Conservation (phyloP, 2,888 invertebrate genomes). For the Xylota segnis region DNA sequence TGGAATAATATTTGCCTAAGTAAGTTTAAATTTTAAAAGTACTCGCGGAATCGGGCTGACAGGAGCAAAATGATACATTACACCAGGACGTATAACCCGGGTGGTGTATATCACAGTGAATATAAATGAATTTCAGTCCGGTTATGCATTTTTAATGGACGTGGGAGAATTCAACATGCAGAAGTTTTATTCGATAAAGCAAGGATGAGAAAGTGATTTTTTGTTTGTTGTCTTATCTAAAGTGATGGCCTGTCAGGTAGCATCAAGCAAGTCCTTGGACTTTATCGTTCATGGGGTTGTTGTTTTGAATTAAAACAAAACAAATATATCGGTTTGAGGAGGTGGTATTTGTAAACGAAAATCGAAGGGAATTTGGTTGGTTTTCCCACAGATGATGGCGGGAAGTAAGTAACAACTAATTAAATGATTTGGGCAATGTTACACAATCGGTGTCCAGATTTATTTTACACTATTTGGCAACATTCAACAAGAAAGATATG, state of each 20-base stretch:
- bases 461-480: no score
- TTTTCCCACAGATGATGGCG: no score
- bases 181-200: conserved; percentile 14
- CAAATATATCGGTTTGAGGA: not conserved
- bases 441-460: no score
- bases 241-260: conserved; percentile 8
- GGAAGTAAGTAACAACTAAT: no score
- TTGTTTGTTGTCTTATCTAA: not conserved
- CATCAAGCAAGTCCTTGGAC: not conserved
- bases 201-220: not conserved
- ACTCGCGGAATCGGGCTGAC: conserved; percentile 42
- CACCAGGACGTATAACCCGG: conserved; percentile 23
- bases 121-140: conserved; percentile 45
- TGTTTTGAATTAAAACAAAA: not conserved
- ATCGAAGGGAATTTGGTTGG: not conserved
- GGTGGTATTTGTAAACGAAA: not conserved
- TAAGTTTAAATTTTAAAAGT: conserved; percentile 52
- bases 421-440: no score
- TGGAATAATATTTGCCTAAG: conserved; percentile 59
- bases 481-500: no score
- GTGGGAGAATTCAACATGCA: conserved; percentile 2
- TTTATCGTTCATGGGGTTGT: not conserved
- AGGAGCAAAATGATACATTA: conserved; percentile 57
- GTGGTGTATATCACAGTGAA: conserved; percentile 33
- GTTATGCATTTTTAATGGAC: conserved; percentile 52